Conservation (phyloP, 2,888 invertebrate species). For the Alsophila aescularia region DNA sequence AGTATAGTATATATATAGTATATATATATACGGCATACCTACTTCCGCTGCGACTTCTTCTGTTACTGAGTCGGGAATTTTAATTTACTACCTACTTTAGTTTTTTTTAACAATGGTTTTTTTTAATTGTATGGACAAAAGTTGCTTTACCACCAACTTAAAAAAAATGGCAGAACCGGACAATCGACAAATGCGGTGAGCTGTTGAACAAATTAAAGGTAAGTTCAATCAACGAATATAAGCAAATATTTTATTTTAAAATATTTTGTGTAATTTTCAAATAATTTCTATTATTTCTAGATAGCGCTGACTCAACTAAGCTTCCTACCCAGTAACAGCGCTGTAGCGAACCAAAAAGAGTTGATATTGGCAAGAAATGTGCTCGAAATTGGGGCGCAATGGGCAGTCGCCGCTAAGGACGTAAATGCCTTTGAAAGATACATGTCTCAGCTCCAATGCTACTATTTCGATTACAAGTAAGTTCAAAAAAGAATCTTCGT, state of each 20-base stretch:
- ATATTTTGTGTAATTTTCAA: constrained; percentile 2
- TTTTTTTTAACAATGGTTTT: too few relatives aligned
- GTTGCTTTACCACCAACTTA: constrained; percentile 93
- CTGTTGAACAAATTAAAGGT: constrained; percentile 94
- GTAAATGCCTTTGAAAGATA: constrained; percentile 98
- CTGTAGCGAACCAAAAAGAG: constrained; percentile 90
- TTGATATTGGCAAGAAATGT: constrained; percentile 94
- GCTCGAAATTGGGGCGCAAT: constrained; percentile 97
- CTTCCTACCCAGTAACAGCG: constrained; percentile 93
- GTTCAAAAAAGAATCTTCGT: constrained; percentile 39
- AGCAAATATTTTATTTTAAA: constrained; percentile 46
- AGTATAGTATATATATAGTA: too few relatives aligned
- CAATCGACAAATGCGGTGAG: constrained; percentile 94
- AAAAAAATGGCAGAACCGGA: constrained; percentile 91
- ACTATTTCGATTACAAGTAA: constrained; percentile 97
- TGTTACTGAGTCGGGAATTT: too few relatives aligned
- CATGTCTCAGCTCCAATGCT: constrained; percentile 98
- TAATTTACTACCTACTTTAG: too few relatives aligned
- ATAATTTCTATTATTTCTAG: constrained; percentile 79
- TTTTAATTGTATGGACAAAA: too few relatives aligned
- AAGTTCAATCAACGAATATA: constrained; percentile 57
- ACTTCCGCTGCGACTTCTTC: too few relatives aligned
- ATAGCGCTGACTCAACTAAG: constrained; percentile 92
- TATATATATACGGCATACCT: too few relatives aligned
- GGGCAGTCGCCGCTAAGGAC: constrained; percentile 96